Conservation (phyloP, 2,113 vertebrate species). For the Brienomyrus longianalis region DNA sequence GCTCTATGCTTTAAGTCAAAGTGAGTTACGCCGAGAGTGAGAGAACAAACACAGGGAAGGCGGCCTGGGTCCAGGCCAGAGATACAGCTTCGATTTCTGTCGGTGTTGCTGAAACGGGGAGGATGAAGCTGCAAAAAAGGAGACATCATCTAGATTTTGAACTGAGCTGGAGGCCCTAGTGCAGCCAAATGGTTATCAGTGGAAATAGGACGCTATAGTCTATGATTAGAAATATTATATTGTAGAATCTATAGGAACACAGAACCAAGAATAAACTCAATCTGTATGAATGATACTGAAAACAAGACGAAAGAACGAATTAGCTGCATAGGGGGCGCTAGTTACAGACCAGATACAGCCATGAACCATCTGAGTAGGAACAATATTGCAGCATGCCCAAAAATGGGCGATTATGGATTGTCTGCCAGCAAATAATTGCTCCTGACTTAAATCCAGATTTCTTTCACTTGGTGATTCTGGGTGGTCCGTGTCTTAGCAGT, state of each 20-base stretch:
- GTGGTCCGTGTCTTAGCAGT: constrained; percentile 44
- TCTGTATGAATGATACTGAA: background rate
- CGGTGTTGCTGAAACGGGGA: background rate
- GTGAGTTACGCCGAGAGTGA: background rate
- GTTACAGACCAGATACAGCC: background rate
- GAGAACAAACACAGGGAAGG: background rate
- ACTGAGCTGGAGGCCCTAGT: background rate
- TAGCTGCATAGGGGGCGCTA: constrained; percentile 24
- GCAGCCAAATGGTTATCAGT: background rate
- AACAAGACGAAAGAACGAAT: background rate
- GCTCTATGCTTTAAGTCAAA: background rate
- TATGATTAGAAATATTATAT: background rate
- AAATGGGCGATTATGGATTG: background rate
- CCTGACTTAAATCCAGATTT: constrained; percentile 12
- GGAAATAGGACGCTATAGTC: background rate
- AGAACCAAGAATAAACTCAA: background rate
- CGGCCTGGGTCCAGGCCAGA: background rate
- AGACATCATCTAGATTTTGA: background rate
- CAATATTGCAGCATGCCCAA: background rate
- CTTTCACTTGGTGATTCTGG: constrained; percentile 41
- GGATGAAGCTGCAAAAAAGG: background rate
- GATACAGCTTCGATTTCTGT: background rate
- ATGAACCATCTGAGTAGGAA: background rate
- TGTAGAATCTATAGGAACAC: background rate
- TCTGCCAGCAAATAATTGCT: constrained; percentile 13